These are phyloP conservation scores for Apantesis nais DNA, from an alignment of 2,888 invertebrate species.

Conservation along the genomic window DNA sequence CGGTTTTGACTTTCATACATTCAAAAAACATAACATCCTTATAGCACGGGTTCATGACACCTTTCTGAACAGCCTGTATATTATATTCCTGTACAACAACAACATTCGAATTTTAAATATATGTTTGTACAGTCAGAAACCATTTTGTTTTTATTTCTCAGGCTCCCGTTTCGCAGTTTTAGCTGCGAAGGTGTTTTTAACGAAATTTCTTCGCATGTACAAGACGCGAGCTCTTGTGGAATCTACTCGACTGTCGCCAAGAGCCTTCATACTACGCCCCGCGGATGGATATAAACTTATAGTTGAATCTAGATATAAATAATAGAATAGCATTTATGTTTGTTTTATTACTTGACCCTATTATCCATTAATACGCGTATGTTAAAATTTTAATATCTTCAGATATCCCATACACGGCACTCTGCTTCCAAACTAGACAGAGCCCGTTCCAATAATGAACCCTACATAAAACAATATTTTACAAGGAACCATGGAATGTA, in stretches of 20 bases:
- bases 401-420: too few species aligned
- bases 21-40: too few species aligned
- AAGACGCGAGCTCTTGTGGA: slow-evolving; percentile 41
- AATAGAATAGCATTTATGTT: neutral
- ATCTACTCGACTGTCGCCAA: slow-evolving; percentile 52
- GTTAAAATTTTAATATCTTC: too few species aligned
- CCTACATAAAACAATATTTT: too few species aligned
- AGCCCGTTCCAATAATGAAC: too few species aligned
- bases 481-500: too few species aligned
- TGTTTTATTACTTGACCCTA: slow-evolving; percentile 13
- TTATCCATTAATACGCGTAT: neutral
- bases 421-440: too few species aligned
- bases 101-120: too few species aligned
- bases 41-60: too few species aligned
- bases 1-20: too few species aligned
- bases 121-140: neutral
- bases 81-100: too few species aligned
- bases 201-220: slow-evolving; percentile 59
- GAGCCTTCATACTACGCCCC: slow-evolving; percentile 64
- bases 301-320: slow-evolving; percentile 50
- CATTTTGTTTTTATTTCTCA: slow-evolving; percentile 30
- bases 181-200: slow-evolving; percentile 67
- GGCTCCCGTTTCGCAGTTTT: slow-evolving; percentile 71
- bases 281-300: slow-evolving; percentile 61
- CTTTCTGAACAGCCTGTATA: too few species aligned